Conservation (phyloP, 1,140 invertebrate genomes). For the Psilanteris sp. region DNA sequence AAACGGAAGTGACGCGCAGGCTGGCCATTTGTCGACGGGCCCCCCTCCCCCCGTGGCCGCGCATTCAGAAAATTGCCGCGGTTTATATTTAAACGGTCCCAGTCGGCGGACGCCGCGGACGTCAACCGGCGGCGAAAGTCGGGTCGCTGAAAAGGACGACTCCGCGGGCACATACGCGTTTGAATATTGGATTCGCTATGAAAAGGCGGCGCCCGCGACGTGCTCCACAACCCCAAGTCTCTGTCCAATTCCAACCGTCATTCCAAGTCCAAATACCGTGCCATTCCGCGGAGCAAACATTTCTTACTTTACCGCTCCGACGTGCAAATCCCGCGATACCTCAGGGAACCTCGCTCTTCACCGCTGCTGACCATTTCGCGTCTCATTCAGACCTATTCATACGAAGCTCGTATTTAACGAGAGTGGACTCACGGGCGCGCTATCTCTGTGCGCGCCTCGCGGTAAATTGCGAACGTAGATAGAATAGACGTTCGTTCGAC, state of each 20-base stretch:
- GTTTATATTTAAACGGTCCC: slow-evolving; percentile 21
- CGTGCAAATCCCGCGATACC: slow-evolving; percentile 71
- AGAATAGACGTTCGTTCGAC: too few species aligned
- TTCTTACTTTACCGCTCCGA: slow-evolving; percentile 75
- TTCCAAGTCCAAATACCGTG: slow-evolving; percentile 78
- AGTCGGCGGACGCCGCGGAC: not conserved
- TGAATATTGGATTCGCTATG: slow-evolving; percentile 54
- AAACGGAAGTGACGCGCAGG: slow-evolving; percentile 39
- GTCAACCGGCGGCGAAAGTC: too few species aligned
- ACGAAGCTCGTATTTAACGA: slow-evolving; percentile 58
- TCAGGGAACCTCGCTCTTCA: slow-evolving; percentile 64
- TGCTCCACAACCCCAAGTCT: slow-evolving; percentile 44
- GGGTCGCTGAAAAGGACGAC: slow-evolving; percentile 5
- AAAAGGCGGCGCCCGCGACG: slow-evolving; percentile 40
- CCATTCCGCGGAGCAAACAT: slow-evolving; percentile 77
- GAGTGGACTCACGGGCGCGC: slow-evolving; percentile 33
- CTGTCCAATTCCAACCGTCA: slow-evolving; percentile 77
- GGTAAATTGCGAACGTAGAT: slow-evolving; percentile 44
- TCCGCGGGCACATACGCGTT: not conserved
- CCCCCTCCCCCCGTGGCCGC: slow-evolving; percentile 1
- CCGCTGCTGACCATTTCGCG: slow-evolving; percentile 78
- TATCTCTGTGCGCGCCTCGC: slow-evolving; percentile 29
- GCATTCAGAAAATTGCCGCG: slow-evolving; percentile 1
- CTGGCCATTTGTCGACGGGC: slow-evolving; percentile 31
- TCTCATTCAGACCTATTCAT: slow-evolving; percentile 72